phyloP scores from a whole-genome alignment of 2,797 vertebrate genomes.

The Lepidocolaptes lacrymiger region DNA sequence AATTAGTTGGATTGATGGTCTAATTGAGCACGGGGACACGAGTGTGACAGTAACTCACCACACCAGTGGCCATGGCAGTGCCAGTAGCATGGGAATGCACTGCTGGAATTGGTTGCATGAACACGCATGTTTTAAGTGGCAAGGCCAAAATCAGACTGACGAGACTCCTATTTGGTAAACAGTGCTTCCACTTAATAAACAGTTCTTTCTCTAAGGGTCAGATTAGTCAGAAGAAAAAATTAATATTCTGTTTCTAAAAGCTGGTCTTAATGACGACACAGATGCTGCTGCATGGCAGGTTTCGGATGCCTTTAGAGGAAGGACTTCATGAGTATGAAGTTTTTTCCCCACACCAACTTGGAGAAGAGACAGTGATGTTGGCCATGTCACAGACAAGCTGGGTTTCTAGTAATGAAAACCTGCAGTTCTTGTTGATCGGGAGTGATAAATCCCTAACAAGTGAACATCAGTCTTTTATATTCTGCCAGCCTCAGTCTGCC shows the following conservation, averaged over 20 bases:
- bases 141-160: neutral
- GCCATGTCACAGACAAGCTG: neutral
- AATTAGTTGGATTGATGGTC: constrained; percentile 48
- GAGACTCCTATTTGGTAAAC: neutral
- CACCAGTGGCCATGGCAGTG: neutral
- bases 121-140: neutral
- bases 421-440: neutral
- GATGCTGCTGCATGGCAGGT: neutral
- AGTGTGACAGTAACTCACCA: neutral
- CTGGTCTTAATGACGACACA: neutral
- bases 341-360: neutral
- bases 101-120: neutral
- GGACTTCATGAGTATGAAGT: rapidly evolving
- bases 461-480: neutral
- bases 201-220: neutral
- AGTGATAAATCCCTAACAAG: neutral
- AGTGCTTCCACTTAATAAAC: neutral
- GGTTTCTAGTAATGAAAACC: neutral
- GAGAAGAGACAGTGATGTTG: neutral
- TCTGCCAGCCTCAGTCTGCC: neutral
- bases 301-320: neutral
- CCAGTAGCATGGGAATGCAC: neutral
- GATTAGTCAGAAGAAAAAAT: neutral
- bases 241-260: neutral
- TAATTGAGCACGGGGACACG: neutral